A percentile compares a stretch with the other conserved stretches of the same genome.
phyloP scores from a whole-genome alignment of 64 coral and sea anemone species.

The Actinia equina region DNA sequence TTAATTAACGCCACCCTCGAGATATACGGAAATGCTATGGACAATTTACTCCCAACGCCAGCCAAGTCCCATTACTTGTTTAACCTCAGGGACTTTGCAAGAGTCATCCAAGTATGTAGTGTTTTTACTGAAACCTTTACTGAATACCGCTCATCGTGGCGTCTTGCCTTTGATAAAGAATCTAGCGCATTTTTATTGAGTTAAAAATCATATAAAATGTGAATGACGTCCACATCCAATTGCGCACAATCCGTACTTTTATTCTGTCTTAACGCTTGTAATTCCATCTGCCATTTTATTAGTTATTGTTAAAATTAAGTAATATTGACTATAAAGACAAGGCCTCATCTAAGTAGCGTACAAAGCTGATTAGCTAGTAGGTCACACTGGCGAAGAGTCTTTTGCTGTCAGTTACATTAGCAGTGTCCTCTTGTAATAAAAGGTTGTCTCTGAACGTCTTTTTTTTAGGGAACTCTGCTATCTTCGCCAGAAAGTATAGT shows the following conservation, averaged over 20 bases:
- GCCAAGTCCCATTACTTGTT: slow-evolving; percentile 98
- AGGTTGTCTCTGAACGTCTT: background rate
- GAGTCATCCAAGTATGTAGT: slow-evolving; percentile 79
- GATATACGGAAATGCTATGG: slow-evolving; percentile 92
- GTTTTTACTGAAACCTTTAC: background rate
- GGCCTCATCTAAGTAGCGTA: too few species aligned
- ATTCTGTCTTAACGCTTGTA: too few species aligned
- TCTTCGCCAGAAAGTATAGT: slow-evolving; percentile 78
- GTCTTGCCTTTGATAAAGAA: background rate
- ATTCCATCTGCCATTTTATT: too few species aligned
- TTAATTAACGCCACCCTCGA: slow-evolving; percentile 73
- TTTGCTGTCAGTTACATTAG: too few species aligned
- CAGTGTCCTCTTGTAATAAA: background rate
- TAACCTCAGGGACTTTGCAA: slow-evolving; percentile 96
- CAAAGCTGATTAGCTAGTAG: too few species aligned
- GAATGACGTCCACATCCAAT: background rate
- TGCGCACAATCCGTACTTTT: too few species aligned
- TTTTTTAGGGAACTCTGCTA: slow-evolving; percentile 71
- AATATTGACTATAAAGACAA: too few species aligned
- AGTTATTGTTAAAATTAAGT: too few species aligned
- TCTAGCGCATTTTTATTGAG: too few species aligned
- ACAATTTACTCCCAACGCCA: slow-evolving; percentile 84
- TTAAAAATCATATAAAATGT: too few species aligned
- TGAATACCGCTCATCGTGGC: background rate
- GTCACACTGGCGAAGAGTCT: too few species aligned